Base-by-base conservation (phyloP, 2,888 invertebrate genomes). In the Nycteola revayana region DNA sequence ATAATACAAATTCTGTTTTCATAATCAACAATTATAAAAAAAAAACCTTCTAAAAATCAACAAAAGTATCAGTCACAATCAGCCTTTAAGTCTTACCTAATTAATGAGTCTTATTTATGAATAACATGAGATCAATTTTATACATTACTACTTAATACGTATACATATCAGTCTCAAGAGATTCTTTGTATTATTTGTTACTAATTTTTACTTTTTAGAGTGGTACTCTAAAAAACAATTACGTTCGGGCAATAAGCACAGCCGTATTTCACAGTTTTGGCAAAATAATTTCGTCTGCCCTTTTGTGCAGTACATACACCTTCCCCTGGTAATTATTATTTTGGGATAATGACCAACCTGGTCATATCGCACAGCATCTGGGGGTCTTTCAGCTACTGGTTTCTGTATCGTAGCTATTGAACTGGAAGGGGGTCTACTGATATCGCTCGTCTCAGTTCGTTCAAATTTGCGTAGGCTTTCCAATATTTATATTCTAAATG, bases 181-280 rank as follows among this genome's bases (percentile, higher is more conserved):
- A n/a, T n/a, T n/a, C n/a, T n/a, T n/a, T n/a, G n/a, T n/a, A n/a
- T n/a, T n/a, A n/a, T n/a, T n/a, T n/a, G n/a, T n/a, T n/a, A n/a
- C n/a, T n/a, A n/a, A n/a, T n/a, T n/a, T n/a, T n/a, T n/a, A n/a
- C n/a, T n/a, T n/a, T n/a, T 25, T 25, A 10, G 10, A 9, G 7
- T 10, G 25, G 7, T 25, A 25, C 7, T 9, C 25, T 4, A 25
- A 10, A 10, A 28, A 28, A 9, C 28, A 17, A 28, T 28, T 32
- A 22, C 32, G 26, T 25, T 25, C 32, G 9, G 25, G 25, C 20
- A 32, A 18, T 32, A 32, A 26, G 8, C 26, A 25, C 7, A 32
- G n/a, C 8, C 28, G 18, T 6, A 28, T 10, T 28, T 32, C 25
- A 18, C 32, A 32, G 25, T 32, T 32, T 11, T 17, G 9, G 18